phyloP scores from a whole-genome alignment of 2,888 invertebrate species.

The Drosophila mercatorum region DNA sequence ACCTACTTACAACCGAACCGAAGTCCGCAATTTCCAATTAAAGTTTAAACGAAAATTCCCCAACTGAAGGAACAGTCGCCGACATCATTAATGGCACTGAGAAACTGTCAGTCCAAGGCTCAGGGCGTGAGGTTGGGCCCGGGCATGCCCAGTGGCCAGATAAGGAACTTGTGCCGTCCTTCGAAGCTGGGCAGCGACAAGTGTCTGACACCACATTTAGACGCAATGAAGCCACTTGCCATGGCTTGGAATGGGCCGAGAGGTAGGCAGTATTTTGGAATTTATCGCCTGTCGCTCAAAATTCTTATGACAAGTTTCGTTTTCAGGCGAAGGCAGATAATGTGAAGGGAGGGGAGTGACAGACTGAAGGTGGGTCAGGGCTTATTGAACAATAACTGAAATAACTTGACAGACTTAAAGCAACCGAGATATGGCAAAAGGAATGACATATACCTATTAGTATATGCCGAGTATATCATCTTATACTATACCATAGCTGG shows the following conservation, averaged over 20 bases:
- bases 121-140: not conserved
- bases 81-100: conserved; percentile 71
- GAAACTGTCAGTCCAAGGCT: conserved; percentile 61
- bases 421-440: not conserved
- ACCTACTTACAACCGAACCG: conserved; percentile 50
- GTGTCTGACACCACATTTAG: conserved; percentile 73
- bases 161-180: conserved; percentile 41
- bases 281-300: conserved; percentile 44
- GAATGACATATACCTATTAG: no score
- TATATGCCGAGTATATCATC: no score
- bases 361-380: not conserved
- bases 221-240: conserved; percentile 53
- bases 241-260: conserved; percentile 1
- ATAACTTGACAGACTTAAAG: not conserved
- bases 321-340: conserved; percentile 21
- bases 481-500: no score
- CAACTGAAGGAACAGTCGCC: conserved; percentile 36
- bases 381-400: not conserved
- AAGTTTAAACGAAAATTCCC: conserved; percentile 50
- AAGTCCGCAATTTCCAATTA: conserved; percentile 40
- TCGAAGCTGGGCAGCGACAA: conserved; percentile 14
- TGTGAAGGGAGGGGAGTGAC: conserved; percentile 14
- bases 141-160: conserved; percentile 26
- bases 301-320: conserved; percentile 50
- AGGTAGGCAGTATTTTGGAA: not conserved